A percentile compares a stretch with the other conserved stretches of the same genome.
These are phyloP conservation scores for Rhadinocentrus ornatus DNA, from an alignment of 2,797 vertebrate genomes.

Conservation along the genomic window DNA sequence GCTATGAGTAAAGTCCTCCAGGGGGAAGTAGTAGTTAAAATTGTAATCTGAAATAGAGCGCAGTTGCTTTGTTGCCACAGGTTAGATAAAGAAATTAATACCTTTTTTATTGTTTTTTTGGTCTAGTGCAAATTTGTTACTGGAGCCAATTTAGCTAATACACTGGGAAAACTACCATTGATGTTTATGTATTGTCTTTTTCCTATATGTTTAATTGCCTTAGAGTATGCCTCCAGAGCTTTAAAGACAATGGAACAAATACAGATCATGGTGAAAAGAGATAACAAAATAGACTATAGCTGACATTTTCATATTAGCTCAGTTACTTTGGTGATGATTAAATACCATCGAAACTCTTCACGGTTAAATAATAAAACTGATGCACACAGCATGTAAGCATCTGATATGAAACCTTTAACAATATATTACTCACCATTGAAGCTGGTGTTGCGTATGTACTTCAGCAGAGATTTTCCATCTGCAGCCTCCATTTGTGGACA, in stretches of 20 bases:
- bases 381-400: neutral
- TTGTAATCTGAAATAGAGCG: neutral
- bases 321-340: constrained; percentile 6
- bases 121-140: neutral
- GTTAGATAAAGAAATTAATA: neutral
- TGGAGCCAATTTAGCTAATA: neutral
- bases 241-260: constrained; percentile 15
- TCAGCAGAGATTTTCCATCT: constrained; percentile 92
- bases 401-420: constrained; percentile 1
- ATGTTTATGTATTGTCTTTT: neutral
- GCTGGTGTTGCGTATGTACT: constrained; percentile 93
- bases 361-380: neutral
- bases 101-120: no score
- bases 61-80: neutral
- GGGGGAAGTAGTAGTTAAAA: constrained; percentile 1
- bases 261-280: constrained; percentile 2
- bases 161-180: neutral
- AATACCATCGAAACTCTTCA: constrained; percentile 9
- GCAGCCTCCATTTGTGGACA: constrained; percentile 93
- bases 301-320: constrained; percentile 23
- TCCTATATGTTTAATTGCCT: neutral
- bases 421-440: constrained; percentile 92
- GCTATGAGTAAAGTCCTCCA: constrained; percentile 8
- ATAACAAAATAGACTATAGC: constrained; percentile 5
- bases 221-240: neutral